Evolutionary conservation across 1,140 invertebrate genomes (phyloP).

Genomic region (Drosophila pseudoobscura): DNA sequence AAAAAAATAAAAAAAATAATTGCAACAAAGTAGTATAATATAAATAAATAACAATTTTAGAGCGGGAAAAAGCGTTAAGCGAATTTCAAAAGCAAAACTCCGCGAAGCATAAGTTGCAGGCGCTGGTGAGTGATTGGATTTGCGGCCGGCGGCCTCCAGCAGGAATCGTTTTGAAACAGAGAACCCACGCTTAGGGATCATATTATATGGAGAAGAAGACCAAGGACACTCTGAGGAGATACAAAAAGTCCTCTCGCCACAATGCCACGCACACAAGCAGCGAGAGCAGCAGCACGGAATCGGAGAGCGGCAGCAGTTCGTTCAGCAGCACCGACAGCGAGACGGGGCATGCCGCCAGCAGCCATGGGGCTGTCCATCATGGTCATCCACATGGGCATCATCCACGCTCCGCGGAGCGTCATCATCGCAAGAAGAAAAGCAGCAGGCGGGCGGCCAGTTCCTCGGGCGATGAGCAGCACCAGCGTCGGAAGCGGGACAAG

Average conservation of each 20-base stretch:
- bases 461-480: conserved; percentile 71
- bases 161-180: no score
- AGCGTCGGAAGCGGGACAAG: conserved; percentile 73
- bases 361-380: conserved; percentile 24
- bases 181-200: no score
- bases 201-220: conserved; percentile 74
- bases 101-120: no score
- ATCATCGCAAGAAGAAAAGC: conserved; percentile 77
- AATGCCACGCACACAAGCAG: conserved; percentile 69
- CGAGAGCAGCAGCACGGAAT: conserved; percentile 77
- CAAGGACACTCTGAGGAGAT: conserved; percentile 73
- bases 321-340: conserved; percentile 78
- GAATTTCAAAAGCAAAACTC: no score
- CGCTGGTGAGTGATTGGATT: no score
- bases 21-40: no score
- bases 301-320: conserved; percentile 72
- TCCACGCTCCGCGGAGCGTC: conserved; percentile 51
- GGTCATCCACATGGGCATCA: conserved; percentile 43
- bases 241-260: conserved; percentile 72
- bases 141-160: no score
- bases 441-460: conserved; percentile 61
- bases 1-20: no score
- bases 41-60: no score
- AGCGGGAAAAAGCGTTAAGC: no score
- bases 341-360: conserved; percentile 31